phyloP scores from a whole-genome alignment of 2,113 vertebrate genomes.

The Alligator sinensis region DNA sequence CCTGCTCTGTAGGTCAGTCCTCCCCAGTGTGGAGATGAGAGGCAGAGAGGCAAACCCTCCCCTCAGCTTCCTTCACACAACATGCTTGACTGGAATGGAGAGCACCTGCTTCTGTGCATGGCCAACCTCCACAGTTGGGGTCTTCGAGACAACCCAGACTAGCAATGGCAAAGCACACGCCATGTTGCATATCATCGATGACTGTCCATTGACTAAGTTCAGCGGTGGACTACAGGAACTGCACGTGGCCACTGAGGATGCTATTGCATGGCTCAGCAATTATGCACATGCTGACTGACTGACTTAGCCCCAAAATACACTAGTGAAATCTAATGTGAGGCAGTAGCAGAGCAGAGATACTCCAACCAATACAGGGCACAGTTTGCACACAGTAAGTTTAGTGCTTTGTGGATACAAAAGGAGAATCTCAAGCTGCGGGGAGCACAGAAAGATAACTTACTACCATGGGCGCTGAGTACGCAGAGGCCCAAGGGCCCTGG shows the following conservation, averaged over 20 bases:
- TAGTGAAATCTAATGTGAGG: neutral
- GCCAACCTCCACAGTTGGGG: too few species aligned
- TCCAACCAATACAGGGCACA: neutral
- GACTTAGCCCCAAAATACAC: neutral
- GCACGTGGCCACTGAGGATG: too few species aligned
- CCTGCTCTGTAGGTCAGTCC: neutral
- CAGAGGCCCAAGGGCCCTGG: too few species aligned
- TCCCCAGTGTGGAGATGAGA: neutral
- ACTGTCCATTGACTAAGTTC: too few species aligned
- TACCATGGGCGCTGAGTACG: too few species aligned
- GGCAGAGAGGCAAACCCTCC: neutral
- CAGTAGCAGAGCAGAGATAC: neutral
- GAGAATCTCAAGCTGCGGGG: neutral
- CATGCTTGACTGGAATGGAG: neutral
- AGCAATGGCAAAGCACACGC: too few species aligned
- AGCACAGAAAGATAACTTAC: too few species aligned
- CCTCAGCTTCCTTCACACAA: neutral
- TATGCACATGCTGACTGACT: too few species aligned
- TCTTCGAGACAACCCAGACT: too few species aligned
- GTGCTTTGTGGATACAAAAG: neutral
- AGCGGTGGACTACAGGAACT: too few species aligned
- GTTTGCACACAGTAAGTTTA: neutral
- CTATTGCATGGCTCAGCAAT: too few species aligned
- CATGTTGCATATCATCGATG: too few species aligned
- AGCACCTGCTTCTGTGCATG: neutral